Evolutionary conservation across 2,113 vertebrate genomes (phyloP), one percentile per base, ranked within the genome.

Genomic region (Reinhardtius hippoglossoides): DNA sequence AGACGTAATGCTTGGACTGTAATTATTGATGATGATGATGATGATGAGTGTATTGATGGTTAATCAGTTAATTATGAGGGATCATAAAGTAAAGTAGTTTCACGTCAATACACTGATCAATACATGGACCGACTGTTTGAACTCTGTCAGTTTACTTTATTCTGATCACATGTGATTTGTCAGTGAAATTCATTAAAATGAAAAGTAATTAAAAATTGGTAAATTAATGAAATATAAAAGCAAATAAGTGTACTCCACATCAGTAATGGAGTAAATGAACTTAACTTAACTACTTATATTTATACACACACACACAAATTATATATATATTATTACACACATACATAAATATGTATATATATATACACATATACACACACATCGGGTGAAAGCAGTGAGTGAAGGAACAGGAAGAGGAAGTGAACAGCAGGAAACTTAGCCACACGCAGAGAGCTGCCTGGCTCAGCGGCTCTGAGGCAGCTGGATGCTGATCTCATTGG

Each of bases 381-480:
- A 31, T 31, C 6, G 31, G 31, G 31, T 31, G 46, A 18, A 52
- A n/a, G 50, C 50, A 16, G 50, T 5, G 8, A 15, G 20, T 54
- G 50, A n/a, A 52, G 20, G 4, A 52, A 20, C 44, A 48, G 52
- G 10, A 26, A 71, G 62, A 67, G 75, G 78, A 86, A 77, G 65
- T 79, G 50, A 78, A 3, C 20, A 1, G 46, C 71, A 42, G 12
- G 55, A 55, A 70, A 26, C 31, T 31, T 7, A 27, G 5, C 16
- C 16, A 24, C 40, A 27, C 26, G 26, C 37, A 27, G 13, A 54
- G 2, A 54, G 13, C 13, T 80, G 44, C 71, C 74, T 75, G 56
- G 85, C 83, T 82, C 81, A 72, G 72, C 72, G 56, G 78, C 72
- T 81, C 80, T 31, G 9, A 20, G 67, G 54, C 48, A 80, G 78